Base-by-base conservation (phyloP, 2,797 vertebrate species). In the Mormyrops boulengeri region DNA sequence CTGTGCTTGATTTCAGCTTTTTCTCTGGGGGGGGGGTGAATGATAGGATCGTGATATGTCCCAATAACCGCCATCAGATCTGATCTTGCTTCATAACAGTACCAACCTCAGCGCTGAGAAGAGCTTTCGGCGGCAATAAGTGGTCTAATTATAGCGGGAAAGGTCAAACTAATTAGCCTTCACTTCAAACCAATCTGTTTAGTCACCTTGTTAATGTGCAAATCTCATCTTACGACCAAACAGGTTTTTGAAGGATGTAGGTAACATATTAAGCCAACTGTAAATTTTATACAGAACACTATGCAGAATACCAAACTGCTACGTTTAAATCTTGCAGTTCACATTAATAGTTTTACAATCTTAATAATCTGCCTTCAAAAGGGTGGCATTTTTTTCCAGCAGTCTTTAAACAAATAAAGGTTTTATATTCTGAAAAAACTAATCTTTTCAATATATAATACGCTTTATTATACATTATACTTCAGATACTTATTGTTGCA, bases 111-210 rank as follows among this genome's bases (percentile, higher is more conserved):
- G 38, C 2, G 9, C 19, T 47, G 55, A 62, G 87, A 88, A 47
- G n/a, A 47, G 57, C 55, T 47, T 52, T 9, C 22, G 41, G 87
- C 57, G 47, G 92, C 93, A 94, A 91, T 91, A 89, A 93, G 90
- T 91, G 88, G 92, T 92, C 92, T 96, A 95, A 96, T 96, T 93
- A 94, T 93, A 94, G 95, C 95, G 93, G 93, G 91, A 93, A 94
- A 96, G 96, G 96, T 96, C 95, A 96, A 96, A 95, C 95, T 96
- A 95, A 97, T 97, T 96, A 97, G 94, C 89, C 89, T 94, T 92
- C 91, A 87, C 92, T 92, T 94, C 95, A 94, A 96, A 95, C 95
- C 85, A 87, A 87, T 89, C 89, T 87, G 89, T 87, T 86, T 85
- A 80, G 86, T 69, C 69, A 80, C 85, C 57, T 87, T 55, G 89